Conservation (phyloP, 2,888 invertebrate species). For the Eupithecia subumbrata region DNA sequence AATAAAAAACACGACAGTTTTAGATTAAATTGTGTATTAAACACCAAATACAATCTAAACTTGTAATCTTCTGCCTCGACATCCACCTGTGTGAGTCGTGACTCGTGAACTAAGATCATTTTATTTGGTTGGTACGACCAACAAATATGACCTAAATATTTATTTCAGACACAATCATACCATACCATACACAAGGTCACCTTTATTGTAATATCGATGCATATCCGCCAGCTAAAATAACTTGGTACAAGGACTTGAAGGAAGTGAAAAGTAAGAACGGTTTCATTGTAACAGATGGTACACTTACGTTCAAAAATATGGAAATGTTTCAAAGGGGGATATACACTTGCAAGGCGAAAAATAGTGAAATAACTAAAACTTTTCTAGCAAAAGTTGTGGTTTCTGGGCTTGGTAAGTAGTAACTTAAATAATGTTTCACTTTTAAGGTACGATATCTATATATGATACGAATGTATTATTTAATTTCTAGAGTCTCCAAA, state of each 20-base stretch:
- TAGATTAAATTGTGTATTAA: not conserved
- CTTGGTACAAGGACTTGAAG: slow-evolving; percentile 26
- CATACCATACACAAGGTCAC: slow-evolving; percentile 23
- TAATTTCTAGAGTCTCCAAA: not conserved
- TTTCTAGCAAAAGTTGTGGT: not conserved
- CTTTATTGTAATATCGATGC: slow-evolving; percentile 31
- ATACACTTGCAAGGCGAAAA: not conserved
- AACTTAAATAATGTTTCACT: not conserved
- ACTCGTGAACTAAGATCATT: not conserved
- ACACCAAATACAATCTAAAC: too few relatives aligned
- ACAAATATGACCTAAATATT: not conserved
- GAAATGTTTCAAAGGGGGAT: not conserved
- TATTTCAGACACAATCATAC: slow-evolving; percentile 21
- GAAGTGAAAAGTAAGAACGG: not conserved
- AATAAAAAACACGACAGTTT: not conserved
- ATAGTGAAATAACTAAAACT: not conserved
- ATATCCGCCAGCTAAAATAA: slow-evolving; percentile 32
- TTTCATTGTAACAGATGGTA: not conserved
- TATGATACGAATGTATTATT: not conserved
- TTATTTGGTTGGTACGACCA: not conserved
- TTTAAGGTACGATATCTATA: too few relatives aligned
- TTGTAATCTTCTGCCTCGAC: not conserved
- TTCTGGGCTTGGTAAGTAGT: not conserved
- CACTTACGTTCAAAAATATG: not conserved
- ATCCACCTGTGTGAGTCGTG: not conserved